These are phyloP conservation scores for Smutsia temminckii DNA, from an alignment of 2,797 vertebrate species.

Conservation along the genomic window DNA sequence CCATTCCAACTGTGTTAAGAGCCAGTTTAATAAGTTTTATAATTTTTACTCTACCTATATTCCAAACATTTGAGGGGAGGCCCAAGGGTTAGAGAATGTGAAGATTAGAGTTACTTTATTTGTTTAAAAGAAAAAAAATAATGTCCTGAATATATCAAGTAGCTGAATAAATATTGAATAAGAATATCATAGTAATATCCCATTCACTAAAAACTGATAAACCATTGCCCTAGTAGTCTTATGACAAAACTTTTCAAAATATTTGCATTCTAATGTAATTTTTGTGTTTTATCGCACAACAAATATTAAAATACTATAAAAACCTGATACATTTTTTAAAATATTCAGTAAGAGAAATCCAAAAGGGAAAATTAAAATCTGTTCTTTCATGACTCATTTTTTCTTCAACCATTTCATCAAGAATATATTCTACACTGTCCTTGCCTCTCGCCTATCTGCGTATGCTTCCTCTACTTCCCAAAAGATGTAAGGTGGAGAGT, in stretches of 20 bases:
- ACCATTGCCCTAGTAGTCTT: not conserved
- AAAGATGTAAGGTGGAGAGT: not conserved
- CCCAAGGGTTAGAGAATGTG: not conserved
- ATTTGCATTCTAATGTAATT: not conserved
- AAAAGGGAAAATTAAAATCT: not conserved
- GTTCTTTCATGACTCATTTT: not conserved
- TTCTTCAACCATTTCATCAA: not conserved
- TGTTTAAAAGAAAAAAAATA: not conserved
- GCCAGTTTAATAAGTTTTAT: not conserved
- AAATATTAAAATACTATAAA: not conserved
- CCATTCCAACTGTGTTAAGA: not conserved
- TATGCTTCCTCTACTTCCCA: not conserved
- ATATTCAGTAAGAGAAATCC: not conserved
- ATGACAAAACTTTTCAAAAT: not conserved
- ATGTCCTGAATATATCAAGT: not conserved
- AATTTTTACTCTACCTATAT: not conserved
- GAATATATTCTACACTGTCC: not conserved
- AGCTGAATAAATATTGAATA: conserved; percentile 14
- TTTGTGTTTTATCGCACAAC: not conserved
- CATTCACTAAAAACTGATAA: not conserved
- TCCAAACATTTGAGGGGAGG: not conserved
- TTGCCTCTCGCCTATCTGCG: no score
- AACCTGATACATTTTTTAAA: not conserved
- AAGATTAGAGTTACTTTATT: not conserved
- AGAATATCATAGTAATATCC: not conserved